These are phyloP conservation scores for Fissipunctia ypsillon DNA, from an alignment of 2,888 invertebrate genomes.

Conservation along the genomic window DNA sequence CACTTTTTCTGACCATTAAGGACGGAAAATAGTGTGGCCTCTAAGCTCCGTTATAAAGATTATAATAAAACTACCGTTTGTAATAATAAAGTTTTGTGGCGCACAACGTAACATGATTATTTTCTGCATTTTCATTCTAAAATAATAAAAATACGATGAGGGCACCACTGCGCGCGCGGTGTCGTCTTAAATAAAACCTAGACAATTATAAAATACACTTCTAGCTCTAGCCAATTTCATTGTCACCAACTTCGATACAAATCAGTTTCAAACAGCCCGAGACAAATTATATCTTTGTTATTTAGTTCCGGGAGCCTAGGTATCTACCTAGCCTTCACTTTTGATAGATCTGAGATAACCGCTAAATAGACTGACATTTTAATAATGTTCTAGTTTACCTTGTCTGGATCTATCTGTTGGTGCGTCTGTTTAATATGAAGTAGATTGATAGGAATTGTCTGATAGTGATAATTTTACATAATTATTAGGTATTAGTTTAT, in stretches of 20 bases:
- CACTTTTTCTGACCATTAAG: too few relatives aligned
- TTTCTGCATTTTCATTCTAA: too few relatives aligned
- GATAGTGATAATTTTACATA: neutral
- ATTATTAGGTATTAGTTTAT: too few relatives aligned
- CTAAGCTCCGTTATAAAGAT: too few relatives aligned
- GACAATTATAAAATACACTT: neutral
- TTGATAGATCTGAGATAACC: constrained; percentile 49
- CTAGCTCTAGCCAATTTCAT: neutral
- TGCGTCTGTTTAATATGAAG: constrained; percentile 19
- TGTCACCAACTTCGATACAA: constrained; percentile 3
- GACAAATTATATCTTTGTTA: constrained; percentile 26
- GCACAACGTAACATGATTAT: too few relatives aligned
- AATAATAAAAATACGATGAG: too few relatives aligned
- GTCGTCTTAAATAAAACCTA: too few relatives aligned
- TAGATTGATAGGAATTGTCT: constrained; percentile 2
- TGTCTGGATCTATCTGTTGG: constrained; percentile 32
- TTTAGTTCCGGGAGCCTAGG: constrained; percentile 48
- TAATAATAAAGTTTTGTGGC: too few relatives aligned
- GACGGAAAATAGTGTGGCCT: too few relatives aligned
- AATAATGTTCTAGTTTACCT: constrained; percentile 63
- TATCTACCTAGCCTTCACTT: constrained; percentile 44
- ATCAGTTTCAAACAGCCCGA: neutral
- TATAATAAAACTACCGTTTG: too few relatives aligned
- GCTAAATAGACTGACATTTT: constrained; percentile 50
- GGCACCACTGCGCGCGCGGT: too few relatives aligned